Percentiles rank a stretch among this genome's conserved stretches.
Conservation (phyloP, 2,113 vertebrate genomes). For the Mormyrus lacerda region DNA sequence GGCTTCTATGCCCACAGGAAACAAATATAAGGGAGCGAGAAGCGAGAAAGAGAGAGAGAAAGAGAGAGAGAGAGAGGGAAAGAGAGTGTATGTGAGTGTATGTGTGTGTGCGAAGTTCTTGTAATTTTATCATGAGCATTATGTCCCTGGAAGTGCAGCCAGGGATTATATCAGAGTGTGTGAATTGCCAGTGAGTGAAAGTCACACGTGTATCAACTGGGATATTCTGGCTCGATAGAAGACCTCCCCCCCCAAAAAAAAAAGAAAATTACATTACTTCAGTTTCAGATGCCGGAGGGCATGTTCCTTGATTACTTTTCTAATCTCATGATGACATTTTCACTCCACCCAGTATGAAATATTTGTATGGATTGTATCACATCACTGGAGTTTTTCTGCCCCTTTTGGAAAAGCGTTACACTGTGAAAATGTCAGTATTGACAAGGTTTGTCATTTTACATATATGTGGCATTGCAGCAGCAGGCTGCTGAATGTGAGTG, state of each 20-base stretch:
- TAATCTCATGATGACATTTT: slow-evolving; percentile 36
- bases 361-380: slow-evolving; percentile 32
- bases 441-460: background rate
- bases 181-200: slow-evolving; percentile 29
- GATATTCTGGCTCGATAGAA: slow-evolving; percentile 31
- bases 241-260: slow-evolving; percentile 3
- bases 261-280: slow-evolving; percentile 34
- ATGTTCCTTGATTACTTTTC: slow-evolving; percentile 35
- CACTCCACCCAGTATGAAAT: slow-evolving; percentile 22
- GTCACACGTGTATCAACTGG: slow-evolving; percentile 29
- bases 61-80: slow-evolving; percentile 13
- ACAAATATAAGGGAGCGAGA: slow-evolving; percentile 41
- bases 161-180: slow-evolving; percentile 30
- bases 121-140: slow-evolving; percentile 19
- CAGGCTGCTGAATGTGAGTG: background rate
- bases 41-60: slow-evolving; percentile 40
- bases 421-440: slow-evolving; percentile 26
- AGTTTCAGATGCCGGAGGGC: slow-evolving; percentile 33
- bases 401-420: slow-evolving; percentile 28
- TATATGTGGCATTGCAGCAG: background rate
- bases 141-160: slow-evolving; percentile 19
- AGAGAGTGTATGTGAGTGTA: slow-evolving; percentile 34
- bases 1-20: slow-evolving; percentile 49
- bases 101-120: slow-evolving; percentile 25
- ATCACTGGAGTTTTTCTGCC: slow-evolving; percentile 25